Base-by-base conservation (phyloP, 2,888 invertebrate genomes). In the Corbicula japonica region DNA sequence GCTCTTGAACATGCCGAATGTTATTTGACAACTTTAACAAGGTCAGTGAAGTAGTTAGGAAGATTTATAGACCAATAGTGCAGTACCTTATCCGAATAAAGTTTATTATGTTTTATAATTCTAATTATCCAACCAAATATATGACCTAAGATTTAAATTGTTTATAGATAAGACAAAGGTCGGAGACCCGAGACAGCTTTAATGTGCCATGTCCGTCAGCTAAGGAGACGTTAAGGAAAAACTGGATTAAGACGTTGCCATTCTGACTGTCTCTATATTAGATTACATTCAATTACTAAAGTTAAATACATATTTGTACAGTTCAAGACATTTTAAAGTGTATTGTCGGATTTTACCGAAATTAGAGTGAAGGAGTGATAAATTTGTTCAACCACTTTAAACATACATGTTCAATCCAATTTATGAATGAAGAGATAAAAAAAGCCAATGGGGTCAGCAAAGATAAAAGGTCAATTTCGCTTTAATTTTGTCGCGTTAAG, bases 381-480 rank as follows among this genome's bases (percentile, higher is more conserved):
- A 58, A 58, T 34, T 35, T 21, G 35, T 35, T 23, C 10, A 10
- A 23, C 34, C 58, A n/a, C 10, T 34, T 56, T n/a, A 38, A 38
- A 38, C 18, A 12, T 38, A 38, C 8, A 38, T 23, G 48, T 52
- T 38, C 34, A 65, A 65, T 65, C 65, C 50, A 65, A 65, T 65
- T 65, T 65, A 38, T 52, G 52, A 52, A 52, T 65, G 52, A 65
- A 52, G 38, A 52, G 65, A 65, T 65, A 65, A 65, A 32, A 34
- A 15, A 28, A 23, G n/a, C 12, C 1, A 65, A 65, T 21, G 65
- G 10, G 65, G 65, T 52, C 65, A 65, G 26, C 32, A 12, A 34
- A 32, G 65, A 65, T 65, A 65, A 65, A 50, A 50, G 21, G 12
- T 65, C 35, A 50, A 18, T n/a, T 26, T 35, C 52, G 35, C 35